phyloP scores from a whole-genome alignment of 2,113 vertebrate species.

The Sorex araneus region DNA sequence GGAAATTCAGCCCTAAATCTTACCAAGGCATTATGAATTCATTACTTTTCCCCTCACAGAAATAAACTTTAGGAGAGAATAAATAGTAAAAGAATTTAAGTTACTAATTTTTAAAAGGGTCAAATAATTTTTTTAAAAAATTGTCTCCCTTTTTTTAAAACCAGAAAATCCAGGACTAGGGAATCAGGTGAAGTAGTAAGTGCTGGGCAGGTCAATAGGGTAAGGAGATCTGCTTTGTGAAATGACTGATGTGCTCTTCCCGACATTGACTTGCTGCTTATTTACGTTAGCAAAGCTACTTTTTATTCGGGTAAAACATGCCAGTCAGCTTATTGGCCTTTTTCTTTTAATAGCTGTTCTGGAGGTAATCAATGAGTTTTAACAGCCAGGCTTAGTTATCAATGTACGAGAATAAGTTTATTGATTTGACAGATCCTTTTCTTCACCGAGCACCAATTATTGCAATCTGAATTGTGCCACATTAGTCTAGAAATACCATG shows the following conservation, averaged over 20 bases:
- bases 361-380: constrained; percentile 75
- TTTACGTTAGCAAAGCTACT: constrained; percentile 69
- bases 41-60: no score
- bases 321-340: constrained; percentile 49
- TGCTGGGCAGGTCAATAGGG: background rate
- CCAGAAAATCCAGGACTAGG: background rate
- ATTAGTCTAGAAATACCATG: constrained; percentile 64
- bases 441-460: constrained; percentile 72
- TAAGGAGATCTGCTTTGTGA: background rate
- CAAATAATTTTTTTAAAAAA: no score
- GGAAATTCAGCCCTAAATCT: no score
- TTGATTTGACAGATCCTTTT: constrained; percentile 79
- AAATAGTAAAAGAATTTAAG: no score
- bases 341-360: constrained; percentile 79
- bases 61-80: no score
- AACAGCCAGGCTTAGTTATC: constrained; percentile 64
- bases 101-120: no score
- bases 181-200: no score
- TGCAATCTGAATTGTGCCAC: constrained; percentile 53
- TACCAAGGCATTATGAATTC: no score
- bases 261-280: constrained; percentile 4
- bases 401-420: constrained; percentile 66
- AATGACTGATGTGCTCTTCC: constrained; percentile 28
- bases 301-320: constrained; percentile 75
- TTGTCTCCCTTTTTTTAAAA: background rate